Conservation (phyloP, 37 sponge, comb jelly and placozoan genomes). For the Hexactinellida sp. region DNA sequence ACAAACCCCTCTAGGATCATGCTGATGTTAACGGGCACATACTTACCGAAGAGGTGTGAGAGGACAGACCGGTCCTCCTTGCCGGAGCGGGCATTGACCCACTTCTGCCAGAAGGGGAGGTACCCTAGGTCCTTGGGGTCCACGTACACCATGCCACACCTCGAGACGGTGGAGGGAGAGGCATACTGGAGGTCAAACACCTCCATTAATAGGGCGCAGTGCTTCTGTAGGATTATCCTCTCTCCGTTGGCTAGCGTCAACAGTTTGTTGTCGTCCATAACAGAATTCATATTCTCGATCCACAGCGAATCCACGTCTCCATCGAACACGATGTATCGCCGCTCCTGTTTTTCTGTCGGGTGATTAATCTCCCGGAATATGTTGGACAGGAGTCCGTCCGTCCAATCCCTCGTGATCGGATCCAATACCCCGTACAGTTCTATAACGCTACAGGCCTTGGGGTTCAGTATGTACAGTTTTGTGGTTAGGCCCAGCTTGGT, state of each 20-base stretch:
- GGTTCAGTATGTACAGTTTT: conserved; percentile 84
- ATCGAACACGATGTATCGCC: conserved; percentile 88
- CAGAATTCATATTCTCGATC: conserved; percentile 99
- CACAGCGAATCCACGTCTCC: conserved; percentile 98
- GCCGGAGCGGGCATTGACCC: conserved; percentile 44
- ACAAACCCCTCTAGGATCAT: conserved; percentile 81
- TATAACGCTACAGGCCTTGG: conserved; percentile 89
- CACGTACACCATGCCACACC: conserved; percentile 99
- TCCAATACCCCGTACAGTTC: conserved; percentile 97
- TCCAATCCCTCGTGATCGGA: conserved; percentile 96
- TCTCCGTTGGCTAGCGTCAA: conserved; percentile 98
- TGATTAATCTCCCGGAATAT: conserved; percentile 96
- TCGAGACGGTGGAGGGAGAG: conserved; percentile 94
- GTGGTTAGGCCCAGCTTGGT: conserved; percentile 81
- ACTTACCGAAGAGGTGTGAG: conserved; percentile 62
- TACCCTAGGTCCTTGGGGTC: conserved; percentile 98
- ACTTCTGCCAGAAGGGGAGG: conserved; percentile 82
- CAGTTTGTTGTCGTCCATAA: conserved; percentile 98
- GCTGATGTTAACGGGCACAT: conserved; percentile 62
- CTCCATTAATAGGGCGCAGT: conserved; percentile 93
- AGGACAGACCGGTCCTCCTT: conserved; percentile 57
- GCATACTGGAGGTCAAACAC: conserved; percentile 96
- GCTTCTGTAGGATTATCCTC: conserved; percentile 88
- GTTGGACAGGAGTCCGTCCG: conserved; percentile 96
- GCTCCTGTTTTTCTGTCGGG: conserved; percentile 95